phyloP scores from a whole-genome alignment of 2,113 vertebrate genomes.

The Oxyruncus cristatus region DNA sequence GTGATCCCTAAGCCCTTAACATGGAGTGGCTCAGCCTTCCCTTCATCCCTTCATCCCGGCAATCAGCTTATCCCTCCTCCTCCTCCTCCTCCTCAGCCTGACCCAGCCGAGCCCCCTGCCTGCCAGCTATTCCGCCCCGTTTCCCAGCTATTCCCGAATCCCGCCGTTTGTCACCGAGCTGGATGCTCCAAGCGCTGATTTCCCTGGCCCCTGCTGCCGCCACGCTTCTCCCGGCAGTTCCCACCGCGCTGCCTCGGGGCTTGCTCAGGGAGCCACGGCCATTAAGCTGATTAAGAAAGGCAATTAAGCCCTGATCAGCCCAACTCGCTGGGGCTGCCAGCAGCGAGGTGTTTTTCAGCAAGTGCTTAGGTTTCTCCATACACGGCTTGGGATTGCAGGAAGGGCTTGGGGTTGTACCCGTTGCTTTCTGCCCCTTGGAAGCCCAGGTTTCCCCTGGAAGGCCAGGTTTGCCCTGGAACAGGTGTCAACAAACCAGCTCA shows the following conservation, averaged over 20 bases:
- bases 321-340: not conserved
- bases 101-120: not conserved
- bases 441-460: not conserved
- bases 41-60: not conserved
- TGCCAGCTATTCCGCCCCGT: rapidly evolving
- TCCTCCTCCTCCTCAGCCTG: not conserved
- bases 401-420: rapidly evolving
- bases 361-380: not conserved
- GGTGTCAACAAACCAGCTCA: not conserved
- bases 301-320: not conserved
- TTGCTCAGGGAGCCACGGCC: not conserved
- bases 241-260: not conserved
- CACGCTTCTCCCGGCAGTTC: not conserved
- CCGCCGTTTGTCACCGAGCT: not conserved
- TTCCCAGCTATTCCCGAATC: not conserved
- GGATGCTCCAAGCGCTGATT: not conserved
- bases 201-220: not conserved
- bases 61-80: not conserved
- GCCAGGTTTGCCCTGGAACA: not conserved
- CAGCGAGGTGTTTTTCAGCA: not conserved
- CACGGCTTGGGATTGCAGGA: not conserved
- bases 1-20: not conserved
- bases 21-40: not conserved
- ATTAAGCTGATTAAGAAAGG: constrained; percentile 21
- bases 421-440: not conserved